phyloP scores from a whole-genome alignment of 92 coral and sea anemone genomes.

The Nematostella vectensis region DNA sequence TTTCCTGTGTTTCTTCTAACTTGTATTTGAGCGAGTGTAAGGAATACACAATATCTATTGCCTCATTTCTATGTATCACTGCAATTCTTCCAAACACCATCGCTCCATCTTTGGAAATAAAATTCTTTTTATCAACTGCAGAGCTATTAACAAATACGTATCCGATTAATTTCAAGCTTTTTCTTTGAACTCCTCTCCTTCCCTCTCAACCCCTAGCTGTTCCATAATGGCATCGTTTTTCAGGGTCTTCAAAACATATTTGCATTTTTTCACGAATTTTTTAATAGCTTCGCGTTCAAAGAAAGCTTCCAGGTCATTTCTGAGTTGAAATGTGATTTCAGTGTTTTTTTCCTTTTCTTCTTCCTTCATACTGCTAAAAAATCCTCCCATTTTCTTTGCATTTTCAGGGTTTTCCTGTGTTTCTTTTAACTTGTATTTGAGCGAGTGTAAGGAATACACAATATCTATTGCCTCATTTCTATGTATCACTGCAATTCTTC shows the following conservation, averaged over 20 bases:
- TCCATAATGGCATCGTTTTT: not conserved
- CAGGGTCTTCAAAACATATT: conserved; percentile 9
- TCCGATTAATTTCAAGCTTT: too few species aligned
- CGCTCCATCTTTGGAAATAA: conserved; percentile 14
- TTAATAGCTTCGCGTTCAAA: conserved; percentile 27
- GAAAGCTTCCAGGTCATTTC: conserved; percentile 19
- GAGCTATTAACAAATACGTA: too few species aligned
- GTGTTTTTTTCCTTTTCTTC: not conserved
- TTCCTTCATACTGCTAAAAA: conserved; percentile 11
- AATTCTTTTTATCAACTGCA: conserved; percentile 10
- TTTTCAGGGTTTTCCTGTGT: conserved; percentile 8
- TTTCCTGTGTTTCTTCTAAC: conserved; percentile 3
- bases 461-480: conserved; percentile 11
- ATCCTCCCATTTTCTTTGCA: conserved; percentile 5
- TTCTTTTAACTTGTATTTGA: conserved; percentile 9
- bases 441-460: conserved; percentile 23
- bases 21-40: conserved; percentile 21
- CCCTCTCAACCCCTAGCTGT: not conserved
- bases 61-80: conserved; percentile 13
- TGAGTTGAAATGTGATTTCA: conserved; percentile 14
- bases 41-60: conserved; percentile 21
- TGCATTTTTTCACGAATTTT: conserved; percentile 22
- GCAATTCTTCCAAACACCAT: conserved; percentile 31
- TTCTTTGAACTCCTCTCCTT: not conserved
- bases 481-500: conserved; percentile 23